Conservation (phyloP, 2,797 vertebrate genomes). For the Gila robusta region DNA sequence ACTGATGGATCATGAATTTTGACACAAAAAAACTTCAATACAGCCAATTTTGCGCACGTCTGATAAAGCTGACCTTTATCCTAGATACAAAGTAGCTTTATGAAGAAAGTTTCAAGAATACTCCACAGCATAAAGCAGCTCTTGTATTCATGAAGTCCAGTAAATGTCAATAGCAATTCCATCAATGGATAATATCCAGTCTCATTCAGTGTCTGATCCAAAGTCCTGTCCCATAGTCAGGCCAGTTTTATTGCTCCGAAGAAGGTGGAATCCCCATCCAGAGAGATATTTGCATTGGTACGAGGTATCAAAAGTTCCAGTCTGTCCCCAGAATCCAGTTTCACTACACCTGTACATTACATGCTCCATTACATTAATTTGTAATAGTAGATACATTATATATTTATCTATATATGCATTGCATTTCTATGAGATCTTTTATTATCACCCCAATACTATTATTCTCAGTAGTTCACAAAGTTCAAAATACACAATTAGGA, state of each 20-base stretch:
- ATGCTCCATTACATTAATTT: not conserved
- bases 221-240: slow-evolving; percentile 71
- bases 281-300: slow-evolving; percentile 84
- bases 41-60: not conserved
- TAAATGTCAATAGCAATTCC: not conserved
- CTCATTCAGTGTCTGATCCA: not conserved
- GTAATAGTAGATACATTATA: not conserved
- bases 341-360: slow-evolving; percentile 85
- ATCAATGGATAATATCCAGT: not conserved
- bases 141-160: not conserved
- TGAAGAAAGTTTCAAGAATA: not conserved
- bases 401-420: not conserved
- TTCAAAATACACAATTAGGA: not conserved
- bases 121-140: not conserved
- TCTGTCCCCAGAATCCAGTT: slow-evolving; percentile 90
- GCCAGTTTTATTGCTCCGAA: slow-evolving; percentile 91
- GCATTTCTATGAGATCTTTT: not conserved
- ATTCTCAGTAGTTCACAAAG: too few species aligned
- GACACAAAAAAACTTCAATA: not conserved
- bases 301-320: slow-evolving; percentile 93
- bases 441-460: not conserved
- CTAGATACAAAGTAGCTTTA: not conserved
- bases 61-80: not conserved
- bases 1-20: not conserved
- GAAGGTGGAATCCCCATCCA: slow-evolving; percentile 92